Evolutionary conservation across 2,113 vertebrate genomes (phyloP), one percentile per base, ranked within the genome.

Genomic region (Gambusia affinis): DNA sequence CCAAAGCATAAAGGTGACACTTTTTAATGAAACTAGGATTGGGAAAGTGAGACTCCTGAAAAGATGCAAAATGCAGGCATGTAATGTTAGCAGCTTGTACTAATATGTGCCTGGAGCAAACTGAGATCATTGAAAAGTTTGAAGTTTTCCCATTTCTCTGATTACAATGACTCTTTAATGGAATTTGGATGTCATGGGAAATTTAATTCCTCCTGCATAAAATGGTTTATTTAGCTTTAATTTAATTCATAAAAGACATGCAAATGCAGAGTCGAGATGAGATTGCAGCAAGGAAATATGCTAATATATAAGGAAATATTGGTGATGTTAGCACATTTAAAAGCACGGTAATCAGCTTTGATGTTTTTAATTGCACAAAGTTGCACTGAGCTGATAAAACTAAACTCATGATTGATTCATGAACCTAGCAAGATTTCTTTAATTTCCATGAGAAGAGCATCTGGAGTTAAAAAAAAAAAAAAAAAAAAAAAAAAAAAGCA

Each of bases 71-170:
- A 61, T 14, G 37, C 1, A 27, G 15, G 3, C 11, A 11, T 68
- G 71, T 61, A 2, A 29, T 10, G 31, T 61, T 2, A 64, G 11
- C 7, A 76, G 29, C 57, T 44, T 33, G 33, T 3, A 54, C 33
- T 61, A 33, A 8, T 51, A 17, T 61, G 31, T 12, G 73, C 73
- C 84, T 64, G 1, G 10, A 73, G 85, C 72, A 75, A 78, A 78
- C 29, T 60, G 54, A 75, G 67, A 51, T 80, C 28, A 68, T 22
- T 69, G 42, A 72, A 65, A 85, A 87, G 75, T 78, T 24, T 78
- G 29, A 28, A 33, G 29, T 72, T 72, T 68, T 22, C 37, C 17
- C 19, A 54, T 64, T 65, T 31, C 54, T 62, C 2, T 5, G 15
- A 78, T 76, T 37, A 70, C n/a, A 77, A 75, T 74, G 70, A 80